A percentile compares a stretch with the other conserved stretches of the same genome.
phyloP scores from a whole-genome alignment of 1,140 invertebrate genomes.

The Diuraphis noxia region DNA sequence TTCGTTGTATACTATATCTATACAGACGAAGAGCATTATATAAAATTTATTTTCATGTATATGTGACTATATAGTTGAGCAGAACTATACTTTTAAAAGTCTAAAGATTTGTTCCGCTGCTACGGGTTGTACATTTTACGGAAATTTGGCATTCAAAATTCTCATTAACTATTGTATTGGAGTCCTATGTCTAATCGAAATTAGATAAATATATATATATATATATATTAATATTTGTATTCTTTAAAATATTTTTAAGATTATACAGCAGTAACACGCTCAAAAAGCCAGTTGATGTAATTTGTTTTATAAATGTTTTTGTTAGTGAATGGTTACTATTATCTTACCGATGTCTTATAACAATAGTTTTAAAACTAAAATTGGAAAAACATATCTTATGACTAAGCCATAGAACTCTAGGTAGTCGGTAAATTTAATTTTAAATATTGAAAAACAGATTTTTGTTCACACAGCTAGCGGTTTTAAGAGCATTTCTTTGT shows the following conservation, averaged over 20 bases:
- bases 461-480: neutral
- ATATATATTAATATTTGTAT: no score
- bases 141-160: neutral
- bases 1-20: neutral
- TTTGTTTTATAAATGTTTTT: neutral
- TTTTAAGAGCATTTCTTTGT: neutral
- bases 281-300: neutral
- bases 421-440: neutral
- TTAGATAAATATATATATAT: no score
- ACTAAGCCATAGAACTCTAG: neutral
- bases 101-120: neutral
- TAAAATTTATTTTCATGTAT: neutral
- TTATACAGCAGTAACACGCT: neutral
- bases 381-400: neutral
- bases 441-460: neutral
- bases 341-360: neutral
- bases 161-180: neutral
- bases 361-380: neutral
- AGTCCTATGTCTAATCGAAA: neutral
- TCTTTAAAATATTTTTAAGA: no score
- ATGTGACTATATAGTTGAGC: neutral
- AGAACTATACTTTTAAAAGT: neutral
- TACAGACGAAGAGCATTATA: neutral
- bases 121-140: neutral
- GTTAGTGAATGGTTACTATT: neutral